Conservation (phyloP, 2,113 vertebrate genomes). For the Barbus barbus region DNA sequence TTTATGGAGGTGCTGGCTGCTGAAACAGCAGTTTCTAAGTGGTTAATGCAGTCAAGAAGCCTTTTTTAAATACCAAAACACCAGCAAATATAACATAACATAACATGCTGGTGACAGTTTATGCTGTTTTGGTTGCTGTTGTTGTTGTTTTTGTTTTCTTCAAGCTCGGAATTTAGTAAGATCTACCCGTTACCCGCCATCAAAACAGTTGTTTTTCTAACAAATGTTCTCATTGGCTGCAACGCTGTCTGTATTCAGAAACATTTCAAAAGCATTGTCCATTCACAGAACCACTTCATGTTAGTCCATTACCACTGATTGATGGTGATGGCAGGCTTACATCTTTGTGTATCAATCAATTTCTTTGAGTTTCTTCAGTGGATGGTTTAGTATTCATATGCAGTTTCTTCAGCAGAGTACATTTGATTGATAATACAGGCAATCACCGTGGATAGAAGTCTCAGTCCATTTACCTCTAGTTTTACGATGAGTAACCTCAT, state of each 20-base stretch:
- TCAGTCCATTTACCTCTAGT: slow-evolving; percentile 52
- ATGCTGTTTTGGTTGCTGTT: background rate
- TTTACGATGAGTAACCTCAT: slow-evolving; percentile 37
- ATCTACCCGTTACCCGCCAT: background rate
- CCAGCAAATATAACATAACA: background rate
- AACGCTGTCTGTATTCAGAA: background rate
- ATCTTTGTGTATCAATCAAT: slow-evolving; percentile 33
- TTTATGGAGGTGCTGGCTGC: background rate
- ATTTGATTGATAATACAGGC: slow-evolving; percentile 56
- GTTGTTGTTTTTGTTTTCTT: background rate
- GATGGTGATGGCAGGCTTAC: background rate
- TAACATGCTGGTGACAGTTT: background rate
- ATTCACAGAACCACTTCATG: background rate
- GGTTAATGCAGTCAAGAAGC: background rate
- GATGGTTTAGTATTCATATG: slow-evolving; percentile 45
- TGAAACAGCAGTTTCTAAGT: background rate
- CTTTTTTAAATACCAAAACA: background rate
- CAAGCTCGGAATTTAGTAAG: background rate
- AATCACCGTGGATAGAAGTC: slow-evolving; percentile 45
- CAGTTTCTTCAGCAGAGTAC: slow-evolving; percentile 17
- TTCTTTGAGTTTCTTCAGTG: background rate
- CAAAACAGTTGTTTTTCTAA: background rate
- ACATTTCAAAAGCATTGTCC: background rate
- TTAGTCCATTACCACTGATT: slow-evolving; percentile 14
- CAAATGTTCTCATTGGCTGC: background rate